phyloP scores from a whole-genome alignment of 2,797 vertebrate species.

The Calcarius lapponicus region DNA sequence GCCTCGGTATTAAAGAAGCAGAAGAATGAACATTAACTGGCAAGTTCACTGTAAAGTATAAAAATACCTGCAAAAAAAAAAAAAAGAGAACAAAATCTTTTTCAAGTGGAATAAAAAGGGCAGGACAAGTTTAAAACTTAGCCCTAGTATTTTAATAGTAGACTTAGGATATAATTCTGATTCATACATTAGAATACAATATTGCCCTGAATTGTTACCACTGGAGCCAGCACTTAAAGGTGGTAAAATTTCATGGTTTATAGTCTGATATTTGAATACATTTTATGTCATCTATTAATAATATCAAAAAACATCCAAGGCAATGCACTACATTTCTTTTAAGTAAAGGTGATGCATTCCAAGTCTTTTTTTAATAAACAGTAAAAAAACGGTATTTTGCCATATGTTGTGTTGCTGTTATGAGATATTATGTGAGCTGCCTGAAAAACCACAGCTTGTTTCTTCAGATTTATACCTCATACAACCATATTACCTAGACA shows the following conservation, averaged over 20 bases:
- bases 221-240: neutral
- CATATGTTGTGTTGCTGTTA: neutral
- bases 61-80: conserved; percentile 19
- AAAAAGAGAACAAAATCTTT: neutral
- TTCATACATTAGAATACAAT: neutral
- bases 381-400: neutral
- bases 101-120: neutral
- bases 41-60: neutral
- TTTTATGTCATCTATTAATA: neutral
- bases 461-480: neutral
- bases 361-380: neutral
- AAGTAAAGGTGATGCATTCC: neutral
- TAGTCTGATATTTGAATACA: neutral
- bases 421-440: neutral
- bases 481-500: neutral
- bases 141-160: neutral
- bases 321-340: neutral
- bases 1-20: neutral
- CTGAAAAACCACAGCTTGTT: neutral
- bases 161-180: neutral
- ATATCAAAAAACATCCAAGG: neutral
- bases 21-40: conserved; percentile 29
- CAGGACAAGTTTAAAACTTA: neutral
- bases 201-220: neutral
- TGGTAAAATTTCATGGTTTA: neutral